phyloP scores from a whole-genome alignment of 2,888 invertebrate species.

The Brachyopa scutellaris region DNA sequence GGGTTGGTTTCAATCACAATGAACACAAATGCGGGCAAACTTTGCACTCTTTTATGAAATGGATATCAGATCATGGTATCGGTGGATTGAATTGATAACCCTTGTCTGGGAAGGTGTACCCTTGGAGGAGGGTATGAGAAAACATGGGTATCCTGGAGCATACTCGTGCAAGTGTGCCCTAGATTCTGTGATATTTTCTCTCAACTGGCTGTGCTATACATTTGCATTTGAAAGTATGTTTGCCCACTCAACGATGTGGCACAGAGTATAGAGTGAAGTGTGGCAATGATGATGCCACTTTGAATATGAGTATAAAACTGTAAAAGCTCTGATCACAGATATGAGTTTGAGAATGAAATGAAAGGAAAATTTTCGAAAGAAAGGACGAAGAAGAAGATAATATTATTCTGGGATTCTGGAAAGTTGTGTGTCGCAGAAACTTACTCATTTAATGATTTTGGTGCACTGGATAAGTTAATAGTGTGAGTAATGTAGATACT shows the following conservation, averaged over 20 bases:
- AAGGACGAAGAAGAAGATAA: background rate
- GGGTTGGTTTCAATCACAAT: conserved; percentile 56
- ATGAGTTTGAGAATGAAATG: background rate
- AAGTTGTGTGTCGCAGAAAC: conserved; percentile 59
- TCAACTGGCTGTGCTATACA: conserved; percentile 12
- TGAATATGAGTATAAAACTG: background rate
- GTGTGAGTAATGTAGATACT: background rate
- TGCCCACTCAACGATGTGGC: conserved; percentile 39
- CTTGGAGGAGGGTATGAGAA: conserved; percentile 7
- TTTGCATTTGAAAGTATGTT: conserved; percentile 59
- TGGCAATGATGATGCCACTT: conserved; percentile 7
- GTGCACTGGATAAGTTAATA: conserved; percentile 47
- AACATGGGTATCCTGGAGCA: conserved; percentile 52
- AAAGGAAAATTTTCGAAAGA: background rate
- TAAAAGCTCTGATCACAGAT: conserved; percentile 11
- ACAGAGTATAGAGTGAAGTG: background rate
- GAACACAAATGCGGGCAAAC: conserved; percentile 57
- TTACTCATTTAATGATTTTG: conserved; percentile 56
- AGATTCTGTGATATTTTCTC: conserved; percentile 16
- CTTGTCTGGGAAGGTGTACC: conserved; percentile 27
- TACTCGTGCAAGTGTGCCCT: conserved; percentile 58
- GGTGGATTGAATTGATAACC: conserved; percentile 47
- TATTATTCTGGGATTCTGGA: conserved; percentile 42
- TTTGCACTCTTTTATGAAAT: conserved; percentile 16
- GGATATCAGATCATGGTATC: conserved; percentile 53